Conservation (phyloP, 2,113 vertebrate species). For the Myotis lucifugus region DNA sequence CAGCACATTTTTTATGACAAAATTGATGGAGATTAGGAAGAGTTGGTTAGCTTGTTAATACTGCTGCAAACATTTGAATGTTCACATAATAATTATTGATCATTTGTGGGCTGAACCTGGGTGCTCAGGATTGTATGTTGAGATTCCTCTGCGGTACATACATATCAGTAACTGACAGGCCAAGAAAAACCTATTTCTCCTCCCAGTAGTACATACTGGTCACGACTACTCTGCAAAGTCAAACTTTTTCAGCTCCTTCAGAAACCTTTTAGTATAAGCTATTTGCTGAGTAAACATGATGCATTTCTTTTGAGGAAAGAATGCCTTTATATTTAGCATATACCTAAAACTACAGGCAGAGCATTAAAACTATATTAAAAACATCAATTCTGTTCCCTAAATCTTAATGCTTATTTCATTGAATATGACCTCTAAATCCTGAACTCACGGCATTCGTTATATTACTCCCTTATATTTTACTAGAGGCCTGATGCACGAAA, state of each 20-base stretch:
- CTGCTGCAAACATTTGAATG: background rate
- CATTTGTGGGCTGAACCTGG: background rate
- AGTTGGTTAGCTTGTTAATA: background rate
- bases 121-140: accelerated
- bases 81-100: background rate
- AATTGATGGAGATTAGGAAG: background rate
- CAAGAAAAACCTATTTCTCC: background rate
- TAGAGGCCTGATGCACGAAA: too few species aligned
- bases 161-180: background rate
- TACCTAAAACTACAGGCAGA: background rate
- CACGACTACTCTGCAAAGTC: background rate
- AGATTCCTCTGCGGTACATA: background rate
- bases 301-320: background rate
- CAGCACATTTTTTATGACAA: background rate
- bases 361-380: background rate
- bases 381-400: background rate
- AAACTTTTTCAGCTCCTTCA: background rate
- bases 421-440: background rate
- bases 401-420: background rate
- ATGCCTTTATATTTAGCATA: background rate
- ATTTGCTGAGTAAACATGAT: background rate
- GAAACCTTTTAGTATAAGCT: background rate
- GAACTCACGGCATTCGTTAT: background rate
- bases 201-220: too few species aligned
- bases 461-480: background rate